These are phyloP conservation scores for Holothuria leucospilota DNA, from an alignment of 53 echinoderm and acorn worm species.

Conservation along the genomic window DNA sequence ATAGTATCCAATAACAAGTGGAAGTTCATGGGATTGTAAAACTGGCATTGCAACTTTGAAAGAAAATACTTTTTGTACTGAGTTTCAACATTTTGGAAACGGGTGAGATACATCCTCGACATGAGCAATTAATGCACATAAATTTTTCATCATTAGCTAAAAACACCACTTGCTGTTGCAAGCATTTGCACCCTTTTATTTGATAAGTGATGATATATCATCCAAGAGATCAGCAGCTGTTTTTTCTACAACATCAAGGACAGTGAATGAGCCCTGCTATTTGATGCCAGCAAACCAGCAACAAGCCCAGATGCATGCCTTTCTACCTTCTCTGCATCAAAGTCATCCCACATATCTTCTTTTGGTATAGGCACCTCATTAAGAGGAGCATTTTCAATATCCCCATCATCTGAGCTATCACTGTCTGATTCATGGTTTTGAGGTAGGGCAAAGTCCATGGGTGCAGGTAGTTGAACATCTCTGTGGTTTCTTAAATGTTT, in stretches of 20 bases:
- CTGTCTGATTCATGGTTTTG: slow-evolving; percentile 16
- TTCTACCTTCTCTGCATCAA: slow-evolving; percentile 47
- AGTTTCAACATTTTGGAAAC: slow-evolving; percentile 55
- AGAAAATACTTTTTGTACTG: slow-evolving; percentile 57
- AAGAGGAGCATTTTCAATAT: not conserved
- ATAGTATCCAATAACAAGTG: slow-evolving; percentile 59
- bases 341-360: slow-evolving; percentile 55
- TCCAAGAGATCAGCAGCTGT: slow-evolving; percentile 46
- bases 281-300: slow-evolving; percentile 39
- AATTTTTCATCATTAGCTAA: slow-evolving; percentile 45
- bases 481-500: slow-evolving; percentile 20
- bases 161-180: slow-evolving; percentile 57
- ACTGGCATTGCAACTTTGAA: slow-evolving; percentile 32
- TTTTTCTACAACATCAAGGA: slow-evolving; percentile 41
- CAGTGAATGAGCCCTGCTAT: slow-evolving; percentile 57
- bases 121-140: slow-evolving; percentile 37
- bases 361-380: not conserved
- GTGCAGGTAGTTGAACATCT: slow-evolving; percentile 3
- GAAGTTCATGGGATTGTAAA: slow-evolving; percentile 51
- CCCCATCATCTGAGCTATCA: not conserved
- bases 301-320: slow-evolving; percentile 32
- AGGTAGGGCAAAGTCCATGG: not conserved
- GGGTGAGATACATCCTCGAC: slow-evolving; percentile 55
- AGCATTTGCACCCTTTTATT: slow-evolving; percentile 40
- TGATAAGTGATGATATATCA: slow-evolving; percentile 50